Percentiles rank a stretch among this genome's conserved stretches.
Evolutionary conservation across 2,797 vertebrate genomes (phyloP).

Genomic region (Enteromius afrohamiltoni): DNA sequence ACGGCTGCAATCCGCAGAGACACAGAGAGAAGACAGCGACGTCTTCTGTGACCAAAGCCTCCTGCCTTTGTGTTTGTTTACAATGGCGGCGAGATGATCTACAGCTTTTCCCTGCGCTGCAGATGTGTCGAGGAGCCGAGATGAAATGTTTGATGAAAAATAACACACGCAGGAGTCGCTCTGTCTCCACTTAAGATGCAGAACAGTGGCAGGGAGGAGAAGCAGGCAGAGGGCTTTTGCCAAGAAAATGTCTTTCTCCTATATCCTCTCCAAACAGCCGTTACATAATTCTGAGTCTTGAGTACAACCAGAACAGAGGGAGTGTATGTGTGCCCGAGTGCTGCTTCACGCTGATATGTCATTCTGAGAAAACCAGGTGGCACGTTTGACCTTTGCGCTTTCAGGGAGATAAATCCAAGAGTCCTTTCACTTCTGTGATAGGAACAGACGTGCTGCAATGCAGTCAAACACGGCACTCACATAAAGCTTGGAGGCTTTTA

Average conservation of each 20-base stretch:
- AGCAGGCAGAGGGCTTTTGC: slow-evolving; percentile 58
- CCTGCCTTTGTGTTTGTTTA: slow-evolving; percentile 57
- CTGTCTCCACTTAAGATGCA: slow-evolving; percentile 39
- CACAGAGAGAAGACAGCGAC: slow-evolving; percentile 2
- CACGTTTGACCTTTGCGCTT: slow-evolving; percentile 27
- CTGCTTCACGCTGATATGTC: slow-evolving; percentile 37
- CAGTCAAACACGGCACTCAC: slow-evolving; percentile 1
- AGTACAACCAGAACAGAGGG: slow-evolving; percentile 27
- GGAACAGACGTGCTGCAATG: slow-evolving; percentile 9
- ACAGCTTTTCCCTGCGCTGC: slow-evolving; percentile 44
- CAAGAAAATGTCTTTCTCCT: slow-evolving; percentile 62
- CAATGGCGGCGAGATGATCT: slow-evolving; percentile 50
- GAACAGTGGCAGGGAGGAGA: slow-evolving; percentile 7
- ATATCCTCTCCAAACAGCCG: slow-evolving; percentile 53
- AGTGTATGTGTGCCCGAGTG: background rate
- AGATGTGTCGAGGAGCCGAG: slow-evolving; percentile 48
- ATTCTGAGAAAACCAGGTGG: slow-evolving; percentile 37
- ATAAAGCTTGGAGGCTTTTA: background rate
- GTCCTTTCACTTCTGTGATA: slow-evolving; percentile 13
- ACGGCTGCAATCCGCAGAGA: slow-evolving; percentile 6
- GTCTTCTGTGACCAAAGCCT: slow-evolving; percentile 49
- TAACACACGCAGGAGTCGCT: slow-evolving; percentile 39
- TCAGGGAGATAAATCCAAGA: slow-evolving; percentile 30
- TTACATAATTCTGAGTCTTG: slow-evolving; percentile 35
- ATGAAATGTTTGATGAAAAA: slow-evolving; percentile 55